These are phyloP conservation scores for Lophotis ruficrista DNA, from an alignment of 2,113 vertebrate genomes.

Conservation along the genomic window DNA sequence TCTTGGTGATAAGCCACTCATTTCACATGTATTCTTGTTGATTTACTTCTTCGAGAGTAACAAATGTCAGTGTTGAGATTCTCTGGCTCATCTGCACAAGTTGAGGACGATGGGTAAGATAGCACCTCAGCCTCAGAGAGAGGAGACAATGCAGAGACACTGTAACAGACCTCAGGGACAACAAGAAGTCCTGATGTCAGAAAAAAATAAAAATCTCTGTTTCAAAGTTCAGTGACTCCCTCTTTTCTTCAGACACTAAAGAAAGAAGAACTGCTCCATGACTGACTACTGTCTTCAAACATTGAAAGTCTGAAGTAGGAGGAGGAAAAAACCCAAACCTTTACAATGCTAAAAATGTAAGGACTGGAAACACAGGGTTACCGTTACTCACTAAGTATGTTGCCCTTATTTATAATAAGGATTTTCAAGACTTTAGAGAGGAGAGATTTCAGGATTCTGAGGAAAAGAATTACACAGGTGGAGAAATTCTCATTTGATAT, in stretches of 20 bases:
- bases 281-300: not conserved
- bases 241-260: not conserved
- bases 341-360: not conserved
- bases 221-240: not conserved
- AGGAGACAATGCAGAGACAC: not conserved
- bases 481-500: not conserved
- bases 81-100: not conserved
- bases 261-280: not conserved
- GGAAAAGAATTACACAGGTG: not conserved
- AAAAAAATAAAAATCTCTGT: not conserved
- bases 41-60: not conserved
- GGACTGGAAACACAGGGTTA: not conserved
- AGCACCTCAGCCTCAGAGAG: not conserved
- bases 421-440: not conserved
- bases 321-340: not conserved
- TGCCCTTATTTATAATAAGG: not conserved
- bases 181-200: not conserved
- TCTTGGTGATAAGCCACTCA: not conserved
- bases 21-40: not conserved
- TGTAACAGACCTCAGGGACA: not conserved
- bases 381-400: not conserved
- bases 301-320: not conserved
- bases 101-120: not conserved
- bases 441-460: not conserved
- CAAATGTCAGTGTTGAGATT: not conserved